Percentiles rank a stretch among this genome's conserved stretches.
Evolutionary conservation across 2,888 invertebrate genomes (phyloP).

Genomic region (Cylloceria caligata): DNA sequence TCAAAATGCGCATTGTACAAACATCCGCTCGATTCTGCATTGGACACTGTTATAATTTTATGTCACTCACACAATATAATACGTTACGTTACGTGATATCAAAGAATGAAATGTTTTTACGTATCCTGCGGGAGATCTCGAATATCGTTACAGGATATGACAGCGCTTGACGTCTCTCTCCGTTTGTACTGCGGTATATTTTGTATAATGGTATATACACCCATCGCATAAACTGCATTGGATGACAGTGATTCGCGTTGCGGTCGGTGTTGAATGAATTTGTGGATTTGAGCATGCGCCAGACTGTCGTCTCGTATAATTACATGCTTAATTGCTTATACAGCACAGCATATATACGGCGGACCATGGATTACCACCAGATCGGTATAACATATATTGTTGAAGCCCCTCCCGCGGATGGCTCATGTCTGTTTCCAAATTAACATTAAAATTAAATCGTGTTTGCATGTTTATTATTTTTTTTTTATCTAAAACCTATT

Average conservation of each 20-base stretch:
- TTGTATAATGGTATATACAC: slow-evolving; percentile 11
- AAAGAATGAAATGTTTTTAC: slow-evolving; percentile 47
- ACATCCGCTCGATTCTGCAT: slow-evolving; percentile 2
- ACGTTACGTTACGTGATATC: slow-evolving; percentile 27
- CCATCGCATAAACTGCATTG: neutral
- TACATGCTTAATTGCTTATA: slow-evolving; percentile 81
- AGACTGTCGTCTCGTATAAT: slow-evolving; percentile 79
- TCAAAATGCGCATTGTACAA: neutral
- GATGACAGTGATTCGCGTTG: slow-evolving; percentile 81
- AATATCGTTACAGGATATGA: slow-evolving; percentile 53
- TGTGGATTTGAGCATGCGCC: slow-evolving; percentile 70
- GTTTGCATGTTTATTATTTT: slow-evolving; percentile 18
- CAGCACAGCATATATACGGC: slow-evolving; percentile 42
- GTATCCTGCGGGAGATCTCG: slow-evolving; percentile 36
- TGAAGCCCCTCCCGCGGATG: slow-evolving; percentile 8
- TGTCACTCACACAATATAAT: slow-evolving; percentile 32
- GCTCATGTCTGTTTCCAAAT: slow-evolving; percentile 36
- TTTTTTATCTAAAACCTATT: neutral
- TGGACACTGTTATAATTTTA: slow-evolving; percentile 26
- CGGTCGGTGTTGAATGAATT: slow-evolving; percentile 79
- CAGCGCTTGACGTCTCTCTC: slow-evolving; percentile 42
- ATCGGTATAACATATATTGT: slow-evolving; percentile 22
- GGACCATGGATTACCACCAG: slow-evolving; percentile 25
- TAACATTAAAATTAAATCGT: slow-evolving; percentile 28
- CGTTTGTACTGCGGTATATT: slow-evolving; percentile 10